Evolutionary conservation across 2,113 vertebrate species (phyloP).

Genomic region (Etheostoma spectabile): DNA sequence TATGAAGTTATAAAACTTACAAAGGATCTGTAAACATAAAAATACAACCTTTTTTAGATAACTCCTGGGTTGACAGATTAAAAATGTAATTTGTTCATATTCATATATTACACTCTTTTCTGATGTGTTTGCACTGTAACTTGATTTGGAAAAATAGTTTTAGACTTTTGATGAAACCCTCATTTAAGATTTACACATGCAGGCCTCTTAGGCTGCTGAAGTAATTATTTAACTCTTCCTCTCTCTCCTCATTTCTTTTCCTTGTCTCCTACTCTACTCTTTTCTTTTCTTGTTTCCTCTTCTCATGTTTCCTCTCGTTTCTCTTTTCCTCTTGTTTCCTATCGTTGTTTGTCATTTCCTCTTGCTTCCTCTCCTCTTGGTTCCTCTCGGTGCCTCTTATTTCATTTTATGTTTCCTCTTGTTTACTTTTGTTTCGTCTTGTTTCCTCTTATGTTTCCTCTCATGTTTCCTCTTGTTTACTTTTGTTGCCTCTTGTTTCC

Average conservation of each 20-base stretch:
- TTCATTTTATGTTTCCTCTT: neutral
- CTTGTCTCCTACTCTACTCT: neutral
- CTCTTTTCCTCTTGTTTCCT: neutral
- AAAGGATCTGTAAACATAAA: neutral
- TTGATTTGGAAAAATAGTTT: neutral
- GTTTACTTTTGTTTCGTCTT: constrained; percentile 29
- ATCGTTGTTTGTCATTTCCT: neutral
- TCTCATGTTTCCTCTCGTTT: neutral
- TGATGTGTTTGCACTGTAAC: neutral
- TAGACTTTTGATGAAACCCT: neutral
- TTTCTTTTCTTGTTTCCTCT: constrained; percentile 17
- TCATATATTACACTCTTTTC: neutral
- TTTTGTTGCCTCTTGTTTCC: too few relatives aligned
- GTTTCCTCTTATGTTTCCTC: neutral
- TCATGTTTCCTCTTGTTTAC: neutral
- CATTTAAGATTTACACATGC: neutral
- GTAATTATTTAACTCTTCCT: neutral
- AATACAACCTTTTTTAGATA: too few relatives aligned
- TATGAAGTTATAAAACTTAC: too few relatives aligned
- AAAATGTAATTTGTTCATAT: neutral
- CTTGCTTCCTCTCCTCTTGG: too few relatives aligned
- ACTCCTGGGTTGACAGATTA: too few relatives aligned
- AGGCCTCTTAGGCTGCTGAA: neutral
- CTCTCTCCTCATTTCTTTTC: neutral
- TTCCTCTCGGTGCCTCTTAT: neutral